Evolutionary conservation across 2,113 vertebrate genomes (phyloP), one percentile per base, ranked within the genome.

Genomic region (Tachysurus vachellii): DNA sequence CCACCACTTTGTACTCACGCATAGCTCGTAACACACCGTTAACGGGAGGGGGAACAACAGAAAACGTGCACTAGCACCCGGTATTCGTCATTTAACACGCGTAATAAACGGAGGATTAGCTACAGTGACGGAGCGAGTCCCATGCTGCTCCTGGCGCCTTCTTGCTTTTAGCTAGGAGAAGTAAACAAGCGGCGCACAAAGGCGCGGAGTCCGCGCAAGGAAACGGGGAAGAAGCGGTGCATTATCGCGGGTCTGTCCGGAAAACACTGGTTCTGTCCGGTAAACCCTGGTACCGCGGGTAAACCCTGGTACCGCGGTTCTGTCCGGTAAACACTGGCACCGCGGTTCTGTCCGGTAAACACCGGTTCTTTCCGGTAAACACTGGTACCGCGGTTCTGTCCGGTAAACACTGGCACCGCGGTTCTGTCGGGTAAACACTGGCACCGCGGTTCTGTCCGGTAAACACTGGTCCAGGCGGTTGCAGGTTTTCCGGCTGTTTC

Each of bases 1-100:
- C 97, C 96, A 98, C 97, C 95, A 98, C 97, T 94, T 98, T 98
- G 91, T 98, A 98, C 96, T 98, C 97, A 90, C 97, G 96, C 97
- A 98, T 98, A 91, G 93, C 95, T 94, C 90, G 57, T 42, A 82
- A 89, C n/a, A 13, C 23, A 88, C 91, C 91, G 88, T 84, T 89
- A 88, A 83, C 89, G 53, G 50, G 26, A 86, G 89, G 87, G 90
- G 89, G 75, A 47, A 57, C 50, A n/a, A 59, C 6, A n/a, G 7
- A 17, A 42, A 61, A 17, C 42, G 82, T 13, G 21, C 70, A 26
- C 81, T 84, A 79, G 61, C 90, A 93, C 80, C 90, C 91, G 91
- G 86, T 87, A 86, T 89, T 91, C 91, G 91, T 89, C 94, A 93
- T 81, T 92, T 89, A 91, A 91, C 89, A 91, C 57, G 28, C 86